A percentile compares a stretch with the other conserved stretches of the same genome.
These are phyloP conservation scores for Celastrina argiolus DNA, from an alignment of 2,888 invertebrate genomes.

Conservation along the genomic window DNA sequence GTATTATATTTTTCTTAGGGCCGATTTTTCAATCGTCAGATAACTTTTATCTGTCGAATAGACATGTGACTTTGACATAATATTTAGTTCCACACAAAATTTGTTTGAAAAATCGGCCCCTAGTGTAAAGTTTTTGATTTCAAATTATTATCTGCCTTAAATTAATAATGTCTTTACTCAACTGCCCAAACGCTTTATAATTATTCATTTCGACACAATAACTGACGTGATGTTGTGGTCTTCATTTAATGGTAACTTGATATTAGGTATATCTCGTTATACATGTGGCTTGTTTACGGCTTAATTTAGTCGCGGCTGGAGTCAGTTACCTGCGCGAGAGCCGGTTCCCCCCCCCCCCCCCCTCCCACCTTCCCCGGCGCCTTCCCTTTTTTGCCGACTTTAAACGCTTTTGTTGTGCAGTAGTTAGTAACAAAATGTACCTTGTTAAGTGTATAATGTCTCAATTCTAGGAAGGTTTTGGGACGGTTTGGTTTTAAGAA, in stretches of 20 bases:
- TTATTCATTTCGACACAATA: no score
- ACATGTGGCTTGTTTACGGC: conserved; percentile 58
- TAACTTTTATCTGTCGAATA: no score
- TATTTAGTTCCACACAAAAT: no score
- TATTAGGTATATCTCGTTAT: neutral
- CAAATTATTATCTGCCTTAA: no score
- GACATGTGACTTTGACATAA: no score
- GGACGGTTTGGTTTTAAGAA: neutral
- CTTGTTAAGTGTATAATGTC: neutral
- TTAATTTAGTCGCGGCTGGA: conserved; percentile 63
- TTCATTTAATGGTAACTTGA: neutral
- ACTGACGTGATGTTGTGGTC: neutral
- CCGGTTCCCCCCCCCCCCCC: conserved; percentile 57
- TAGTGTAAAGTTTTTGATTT: no score
- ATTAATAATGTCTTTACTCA: no score
- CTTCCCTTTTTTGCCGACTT: conserved; percentile 49
- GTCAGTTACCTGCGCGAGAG: conserved; percentile 73
- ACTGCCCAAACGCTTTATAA: no score
- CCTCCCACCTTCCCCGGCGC: conserved; percentile 38
- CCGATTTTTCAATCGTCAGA: no score
- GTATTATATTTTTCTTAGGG: no score
- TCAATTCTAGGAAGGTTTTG: neutral
- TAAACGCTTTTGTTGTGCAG: conserved; percentile 53
- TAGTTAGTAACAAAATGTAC: neutral
- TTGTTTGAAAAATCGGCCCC: no score